Base-by-base conservation (phyloP, 2,888 invertebrate species). In the Stenchaetothrips biformis region DNA sequence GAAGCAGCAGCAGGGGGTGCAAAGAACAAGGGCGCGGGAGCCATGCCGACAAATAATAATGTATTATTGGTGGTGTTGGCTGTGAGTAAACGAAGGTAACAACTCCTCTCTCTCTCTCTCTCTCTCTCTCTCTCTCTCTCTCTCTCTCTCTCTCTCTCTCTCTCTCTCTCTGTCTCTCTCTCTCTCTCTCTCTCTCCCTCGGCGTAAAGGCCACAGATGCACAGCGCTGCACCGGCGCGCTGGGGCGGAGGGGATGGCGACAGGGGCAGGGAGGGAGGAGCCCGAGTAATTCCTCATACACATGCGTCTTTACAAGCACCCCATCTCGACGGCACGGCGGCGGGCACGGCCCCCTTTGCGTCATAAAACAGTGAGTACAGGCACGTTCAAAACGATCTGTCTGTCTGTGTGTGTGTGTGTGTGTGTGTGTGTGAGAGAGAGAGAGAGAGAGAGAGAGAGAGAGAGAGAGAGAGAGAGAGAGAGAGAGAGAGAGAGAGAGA, bases 241-340 rank as follows among this genome's bases (percentile, higher is more conserved):
- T 2, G 53, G 16, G 3, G 53, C 21, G 25, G 67, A 67, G 67
- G 67, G 13, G 53, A 18, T 11, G 53, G 53, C 18, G 53, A 53
- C 13, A 11, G 53, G 53, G 18, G 53, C 13, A 18, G 11, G 18
- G 53, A 18, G 53, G 16, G 53, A 18, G 53, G 53, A 53, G 53
- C 53, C 37, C 4, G 67, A n/a, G 67, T 74, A 74, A 74, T 74
- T 21, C 67, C 67, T 74, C 67, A 67, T 67, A 67, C 67, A 74
- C 67, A 74, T 74, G 67, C 67, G 67, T 21, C 67, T 74, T 74
- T 74, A 74, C 67, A 74, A 74, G 67, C 67, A 53, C 53, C 53
- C 53, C 53, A 37, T 37, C 37, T 37, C 37, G 37, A 4, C 53
- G 53, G 53, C 53, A 13, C 53, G 16, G 67, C 67, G 3, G 62